Evolutionary conservation across 2,888 invertebrate genomes (phyloP).

Genomic region (Chymomyza amoena): DNA sequence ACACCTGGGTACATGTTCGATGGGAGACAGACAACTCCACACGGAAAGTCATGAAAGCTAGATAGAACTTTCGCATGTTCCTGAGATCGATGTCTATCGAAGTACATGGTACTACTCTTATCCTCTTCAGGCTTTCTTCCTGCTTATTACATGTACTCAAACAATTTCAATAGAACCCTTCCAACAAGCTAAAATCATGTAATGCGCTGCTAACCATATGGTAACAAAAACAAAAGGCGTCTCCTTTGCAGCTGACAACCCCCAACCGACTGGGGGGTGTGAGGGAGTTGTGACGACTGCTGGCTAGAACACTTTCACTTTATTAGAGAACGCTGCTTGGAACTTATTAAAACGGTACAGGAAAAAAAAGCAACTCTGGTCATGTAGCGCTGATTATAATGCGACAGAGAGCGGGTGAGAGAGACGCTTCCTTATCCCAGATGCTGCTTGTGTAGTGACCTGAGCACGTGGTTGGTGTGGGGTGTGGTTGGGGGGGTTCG

Average conservation of each 20-base stretch:
- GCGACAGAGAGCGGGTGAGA: background rate
- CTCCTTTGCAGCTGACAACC: background rate
- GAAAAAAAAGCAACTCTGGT: background rate
- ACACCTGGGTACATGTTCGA: no score
- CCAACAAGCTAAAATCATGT: constrained; percentile 22
- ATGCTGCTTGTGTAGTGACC: constrained; percentile 36
- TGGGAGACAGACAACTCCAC: no score
- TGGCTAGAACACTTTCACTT: constrained; percentile 10
- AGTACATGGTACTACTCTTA: no score
- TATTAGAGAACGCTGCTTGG: constrained; percentile 16
- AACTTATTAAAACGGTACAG: constrained; percentile 13
- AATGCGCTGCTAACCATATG: constrained; percentile 6
- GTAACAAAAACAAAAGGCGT: background rate
- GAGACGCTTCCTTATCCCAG: background rate
- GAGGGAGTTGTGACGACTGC: background rate
- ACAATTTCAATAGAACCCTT: no score
- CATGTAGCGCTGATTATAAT: constrained; percentile 2
- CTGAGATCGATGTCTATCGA: no score
- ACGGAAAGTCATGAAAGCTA: no score
- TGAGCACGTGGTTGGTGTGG: background rate
- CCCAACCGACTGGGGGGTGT: background rate
- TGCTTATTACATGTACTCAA: no score
- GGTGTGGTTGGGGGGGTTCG: constrained; percentile 42
- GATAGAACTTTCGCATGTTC: no score
- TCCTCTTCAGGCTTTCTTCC: no score